Percentiles rank a stretch among this genome's conserved stretches.
phyloP scores from a whole-genome alignment of 2,113 vertebrate species.

The Hippocampus abdominalis region DNA sequence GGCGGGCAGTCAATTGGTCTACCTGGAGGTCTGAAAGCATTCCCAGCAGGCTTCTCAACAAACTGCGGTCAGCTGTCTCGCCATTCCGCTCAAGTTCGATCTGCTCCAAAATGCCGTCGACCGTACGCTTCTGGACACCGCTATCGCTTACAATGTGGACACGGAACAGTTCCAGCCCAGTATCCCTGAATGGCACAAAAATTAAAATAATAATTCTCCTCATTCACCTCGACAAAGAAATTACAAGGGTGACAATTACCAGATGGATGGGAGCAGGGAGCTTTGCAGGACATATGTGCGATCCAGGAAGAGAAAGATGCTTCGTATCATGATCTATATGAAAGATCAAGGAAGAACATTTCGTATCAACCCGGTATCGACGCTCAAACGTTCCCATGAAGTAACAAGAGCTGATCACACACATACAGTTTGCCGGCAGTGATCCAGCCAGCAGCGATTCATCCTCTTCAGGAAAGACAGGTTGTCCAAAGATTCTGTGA shows the following conservation, averaged over 20 bases:
- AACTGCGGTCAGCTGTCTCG: constrained; percentile 92
- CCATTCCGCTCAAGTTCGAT: constrained; percentile 94
- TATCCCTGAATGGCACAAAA: constrained; percentile 79
- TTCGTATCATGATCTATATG: constrained; percentile 95
- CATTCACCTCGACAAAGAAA: constrained; percentile 1
- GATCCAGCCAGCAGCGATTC: constrained; percentile 98
- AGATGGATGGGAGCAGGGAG: constrained; percentile 97
- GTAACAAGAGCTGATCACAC: neutral
- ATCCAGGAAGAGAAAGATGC: constrained; percentile 99
- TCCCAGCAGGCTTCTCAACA: constrained; percentile 91
- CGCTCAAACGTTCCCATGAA: neutral
- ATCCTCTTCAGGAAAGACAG: constrained; percentile 98
- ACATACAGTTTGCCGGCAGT: constrained; percentile 96
- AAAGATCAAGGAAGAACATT: neutral
- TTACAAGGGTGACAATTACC: constrained; percentile 73
- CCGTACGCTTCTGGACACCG: constrained; percentile 94
- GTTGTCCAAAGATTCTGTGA: constrained; percentile 94
- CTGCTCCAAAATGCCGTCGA: constrained; percentile 94
- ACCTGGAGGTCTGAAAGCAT: constrained; percentile 98
- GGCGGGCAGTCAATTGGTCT: constrained; percentile 24
- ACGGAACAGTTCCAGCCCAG: constrained; percentile 94
- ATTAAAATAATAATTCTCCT: neutral
- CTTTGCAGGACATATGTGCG: constrained; percentile 98
- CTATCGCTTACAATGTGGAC: constrained; percentile 95
- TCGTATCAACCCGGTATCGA: neutral